Evolutionary conservation across 1,140 invertebrate genomes (phyloP).

Genomic region (Maconellicoccus hirsutus): DNA sequence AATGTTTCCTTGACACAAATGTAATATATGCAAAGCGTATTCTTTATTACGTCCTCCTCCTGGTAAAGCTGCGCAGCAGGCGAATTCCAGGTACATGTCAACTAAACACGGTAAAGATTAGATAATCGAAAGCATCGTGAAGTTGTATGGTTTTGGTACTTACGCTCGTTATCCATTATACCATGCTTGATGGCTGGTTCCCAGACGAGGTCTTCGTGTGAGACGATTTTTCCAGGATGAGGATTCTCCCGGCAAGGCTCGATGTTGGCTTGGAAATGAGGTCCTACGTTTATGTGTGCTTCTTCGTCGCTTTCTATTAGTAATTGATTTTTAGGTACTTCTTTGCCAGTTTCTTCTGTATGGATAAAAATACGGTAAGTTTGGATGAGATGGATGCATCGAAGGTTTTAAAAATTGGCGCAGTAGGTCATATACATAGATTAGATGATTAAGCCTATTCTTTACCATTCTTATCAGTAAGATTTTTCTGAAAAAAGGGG

Average conservation of each 20-base stretch:
- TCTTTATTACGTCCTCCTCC: conserved; percentile 88
- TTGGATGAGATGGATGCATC: too few species aligned
- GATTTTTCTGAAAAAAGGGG: too few species aligned
- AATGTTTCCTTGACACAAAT: conserved; percentile 74
- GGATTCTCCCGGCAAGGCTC: conserved; percentile 38
- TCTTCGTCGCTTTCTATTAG: conserved; percentile 38
- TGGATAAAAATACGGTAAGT: too few species aligned
- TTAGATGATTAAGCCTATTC: too few species aligned
- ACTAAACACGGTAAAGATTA: too few species aligned
- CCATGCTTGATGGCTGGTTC: conserved; percentile 62
- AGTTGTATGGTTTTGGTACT: conserved; percentile 16
- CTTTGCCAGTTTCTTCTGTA: conserved; percentile 24
- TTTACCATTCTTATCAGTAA: too few species aligned
- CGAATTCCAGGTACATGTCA: conserved; percentile 80
- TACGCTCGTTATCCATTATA: conserved; percentile 63
- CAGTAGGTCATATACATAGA: too few species aligned
- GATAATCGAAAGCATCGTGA: neutral
- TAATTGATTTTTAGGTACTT: conserved; percentile 13
- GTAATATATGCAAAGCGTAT: conserved; percentile 80
- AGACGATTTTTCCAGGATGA: conserved; percentile 37
- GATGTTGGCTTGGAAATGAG: conserved; percentile 75
- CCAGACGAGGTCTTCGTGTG: conserved; percentile 68
- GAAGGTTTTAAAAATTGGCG: too few species aligned
- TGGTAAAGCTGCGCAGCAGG: conserved; percentile 79
- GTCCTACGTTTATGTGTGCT: conserved; percentile 79